Conservation (phyloP, 2,113 vertebrate genomes). For the Perca flavescens region DNA sequence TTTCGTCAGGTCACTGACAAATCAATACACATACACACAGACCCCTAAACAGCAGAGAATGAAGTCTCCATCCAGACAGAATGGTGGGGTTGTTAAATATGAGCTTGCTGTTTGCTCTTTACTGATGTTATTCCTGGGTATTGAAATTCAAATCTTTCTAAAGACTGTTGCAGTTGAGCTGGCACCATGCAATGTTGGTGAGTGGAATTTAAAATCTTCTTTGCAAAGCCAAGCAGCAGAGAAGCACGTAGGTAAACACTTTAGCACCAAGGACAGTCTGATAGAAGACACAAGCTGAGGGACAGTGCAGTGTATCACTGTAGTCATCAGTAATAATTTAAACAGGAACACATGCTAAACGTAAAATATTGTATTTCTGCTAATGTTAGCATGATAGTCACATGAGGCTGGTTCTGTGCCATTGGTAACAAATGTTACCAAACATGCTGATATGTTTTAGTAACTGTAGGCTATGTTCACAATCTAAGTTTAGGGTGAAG, state of each 20-base stretch:
- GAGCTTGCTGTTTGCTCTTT: conserved; percentile 22
- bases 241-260: neutral
- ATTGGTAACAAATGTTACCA: no score
- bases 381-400: no score
- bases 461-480: no score
- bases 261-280: neutral
- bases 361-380: no score
- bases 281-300: neutral
- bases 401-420: no score
- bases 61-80: neutral
- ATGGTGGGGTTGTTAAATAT: conserved; percentile 22
- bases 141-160: conserved; percentile 45
- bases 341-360: neutral
- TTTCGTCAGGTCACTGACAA: neutral
- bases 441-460: no score
- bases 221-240: conserved; percentile 15
- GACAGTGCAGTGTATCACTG: neutral
- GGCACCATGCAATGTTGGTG: neutral
- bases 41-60: neutral
- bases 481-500: no score
- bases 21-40: neutral
- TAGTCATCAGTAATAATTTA: neutral
- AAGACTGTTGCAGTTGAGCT: conserved; percentile 12
- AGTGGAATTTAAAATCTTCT: conserved; percentile 30
- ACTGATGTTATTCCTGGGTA: conserved; percentile 28